Base-by-base conservation (phyloP, 2,797 vertebrate species). In the Eidolon dupreanum region DNA sequence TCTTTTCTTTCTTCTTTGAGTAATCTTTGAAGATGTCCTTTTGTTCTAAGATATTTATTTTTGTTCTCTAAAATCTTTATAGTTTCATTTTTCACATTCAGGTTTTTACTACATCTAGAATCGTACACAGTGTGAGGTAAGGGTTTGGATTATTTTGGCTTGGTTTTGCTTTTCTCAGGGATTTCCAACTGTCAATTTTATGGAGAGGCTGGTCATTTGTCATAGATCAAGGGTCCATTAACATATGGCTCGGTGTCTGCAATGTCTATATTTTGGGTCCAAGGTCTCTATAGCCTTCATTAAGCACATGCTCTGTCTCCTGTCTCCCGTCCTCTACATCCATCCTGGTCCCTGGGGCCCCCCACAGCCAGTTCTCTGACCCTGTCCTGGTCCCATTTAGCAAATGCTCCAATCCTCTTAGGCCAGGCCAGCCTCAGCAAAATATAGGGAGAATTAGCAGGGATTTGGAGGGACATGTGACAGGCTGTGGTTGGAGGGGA, bases 321-420 rank as follows among this genome's bases (percentile, higher is more conserved):
- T 4, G 16, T 55, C n/a, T 57, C n/a, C 51, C 3, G 6, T 15
- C 81, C 46, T 49, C n/a, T 7, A 36, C 13, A 16, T 68, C 66
- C 11, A 0, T 20, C 17, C 87, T 79, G 68, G 65, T 8, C 90
- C 26, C 41, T 6, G 9, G 1, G 16, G 36, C 41, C 93, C 74
- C 63, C 65, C 53, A 43, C 85, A 75, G 93, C 90, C 15, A 33
- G 15, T 73, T 77, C 26, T 92, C 65, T 88, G 79, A 78, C 57
- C 75, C 75, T 1, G 24, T 73, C 65, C 57, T 15, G 53, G 33
- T 92, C 79, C 74, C 66, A 84, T 75, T 94, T 93, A 95, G 75
- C 93, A 96, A 94, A 93, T 33, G 73, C 36, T 61, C 38, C 88
- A 92, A 96, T 97, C 97, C 88, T 90, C 95, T 97, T 97, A 97